Conservation (phyloP, 2,113 vertebrate species). For the Antechinus flavipes region DNA sequence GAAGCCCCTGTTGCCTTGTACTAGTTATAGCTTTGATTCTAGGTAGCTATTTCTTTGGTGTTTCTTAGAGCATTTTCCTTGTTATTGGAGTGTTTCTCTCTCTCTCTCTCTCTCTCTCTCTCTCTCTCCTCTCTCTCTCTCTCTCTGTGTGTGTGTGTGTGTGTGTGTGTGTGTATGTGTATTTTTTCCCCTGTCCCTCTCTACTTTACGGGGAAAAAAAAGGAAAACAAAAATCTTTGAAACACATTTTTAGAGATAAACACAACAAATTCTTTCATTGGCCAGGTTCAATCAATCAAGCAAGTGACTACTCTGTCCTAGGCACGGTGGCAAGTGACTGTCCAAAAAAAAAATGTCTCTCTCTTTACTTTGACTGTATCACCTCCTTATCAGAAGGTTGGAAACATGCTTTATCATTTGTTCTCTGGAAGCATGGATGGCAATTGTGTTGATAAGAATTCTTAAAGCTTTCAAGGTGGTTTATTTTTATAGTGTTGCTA, state of each 20-base stretch:
- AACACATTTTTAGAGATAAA: not conserved
- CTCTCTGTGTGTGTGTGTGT: no score
- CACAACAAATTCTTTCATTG: not conserved
- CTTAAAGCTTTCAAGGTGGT: no score
- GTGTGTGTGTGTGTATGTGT: no score
- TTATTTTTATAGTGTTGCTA: not conserved
- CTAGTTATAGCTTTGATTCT: not conserved
- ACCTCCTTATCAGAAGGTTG: not conserved
- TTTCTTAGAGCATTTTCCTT: not conserved
- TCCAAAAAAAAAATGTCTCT: not conserved
- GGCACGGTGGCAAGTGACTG: not conserved
- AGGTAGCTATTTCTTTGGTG: not conserved
- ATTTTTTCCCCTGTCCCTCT: not conserved
- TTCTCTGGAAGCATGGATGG: not conserved
- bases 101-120: no score
- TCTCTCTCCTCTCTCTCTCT: no score
- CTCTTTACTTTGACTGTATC: not conserved
- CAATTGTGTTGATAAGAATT: no score
- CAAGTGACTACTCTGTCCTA: not conserved
- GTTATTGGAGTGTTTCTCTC: not conserved
- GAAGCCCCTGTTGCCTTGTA: not conserved
- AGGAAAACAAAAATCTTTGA: not conserved
- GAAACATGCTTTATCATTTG: not conserved
- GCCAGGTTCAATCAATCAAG: not conserved
- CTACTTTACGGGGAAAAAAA: not conserved